A percentile compares a stretch with the other conserved stretches of the same genome.
phyloP scores from a whole-genome alignment of 2,113 vertebrate species.

The Cichladusa arquata region DNA sequence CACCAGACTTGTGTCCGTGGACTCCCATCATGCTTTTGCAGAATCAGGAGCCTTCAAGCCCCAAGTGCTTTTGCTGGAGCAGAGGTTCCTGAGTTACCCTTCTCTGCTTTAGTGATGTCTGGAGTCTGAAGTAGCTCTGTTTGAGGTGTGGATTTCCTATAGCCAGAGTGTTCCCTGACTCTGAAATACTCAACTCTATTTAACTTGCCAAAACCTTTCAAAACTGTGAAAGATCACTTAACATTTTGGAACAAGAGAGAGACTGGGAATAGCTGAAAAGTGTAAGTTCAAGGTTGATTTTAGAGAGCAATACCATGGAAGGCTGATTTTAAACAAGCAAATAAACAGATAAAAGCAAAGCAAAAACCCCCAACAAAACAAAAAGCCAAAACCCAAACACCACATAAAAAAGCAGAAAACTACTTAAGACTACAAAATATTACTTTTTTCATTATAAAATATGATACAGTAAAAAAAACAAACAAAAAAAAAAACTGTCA shows the following conservation, averaged over 20 bases:
- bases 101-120: not conserved
- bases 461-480: not conserved
- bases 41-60: not conserved
- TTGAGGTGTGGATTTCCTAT: not conserved
- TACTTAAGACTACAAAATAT: not conserved
- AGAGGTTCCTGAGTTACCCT: not conserved
- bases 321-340: not conserved
- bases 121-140: not conserved
- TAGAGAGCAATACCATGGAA: not conserved
- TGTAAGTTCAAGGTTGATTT: not conserved
- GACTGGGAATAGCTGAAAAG: not conserved
- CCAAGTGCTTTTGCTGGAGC: not conserved
- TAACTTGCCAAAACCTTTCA: not conserved
- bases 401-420: rapidly evolving
- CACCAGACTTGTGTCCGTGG: not conserved
- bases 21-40: not conserved
- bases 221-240: not conserved
- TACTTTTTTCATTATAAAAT: not conserved
- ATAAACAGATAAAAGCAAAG: not conserved
- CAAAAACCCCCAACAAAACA: not conserved
- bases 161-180: not conserved
- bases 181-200: not conserved
- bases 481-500: not conserved
- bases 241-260: not conserved
- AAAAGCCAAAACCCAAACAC: not conserved